Evolutionary conservation across 2,888 invertebrate genomes (phyloP).

Genomic region (Drosophila demipolita): DNA sequence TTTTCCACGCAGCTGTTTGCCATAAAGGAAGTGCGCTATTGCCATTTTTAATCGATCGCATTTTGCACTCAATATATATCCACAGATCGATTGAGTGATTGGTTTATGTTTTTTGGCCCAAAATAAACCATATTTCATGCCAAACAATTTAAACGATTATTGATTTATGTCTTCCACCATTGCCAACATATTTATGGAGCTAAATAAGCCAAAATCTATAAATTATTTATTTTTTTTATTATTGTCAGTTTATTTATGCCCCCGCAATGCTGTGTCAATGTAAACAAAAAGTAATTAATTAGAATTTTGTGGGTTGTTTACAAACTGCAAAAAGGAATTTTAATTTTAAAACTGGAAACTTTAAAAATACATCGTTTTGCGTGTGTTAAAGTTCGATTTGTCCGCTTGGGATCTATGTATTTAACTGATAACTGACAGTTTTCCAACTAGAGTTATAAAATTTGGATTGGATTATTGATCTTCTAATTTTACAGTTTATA

Average conservation of each 20-base stretch:
- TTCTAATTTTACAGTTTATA: not conserved
- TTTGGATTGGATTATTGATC: not conserved
- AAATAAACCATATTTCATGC: constrained; percentile 65
- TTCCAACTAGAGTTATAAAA: too few species aligned
- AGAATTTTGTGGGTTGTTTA: not conserved
- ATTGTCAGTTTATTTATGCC: constrained; percentile 6
- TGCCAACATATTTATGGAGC: constrained; percentile 40
- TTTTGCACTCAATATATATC: constrained; percentile 38
- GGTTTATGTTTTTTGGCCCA: constrained; percentile 55
- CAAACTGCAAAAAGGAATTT: not conserved
- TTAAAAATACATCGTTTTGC: not conserved
- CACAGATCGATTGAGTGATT: constrained; percentile 52
- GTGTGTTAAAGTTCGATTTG: not conserved
- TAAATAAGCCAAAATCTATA: constrained; percentile 1
- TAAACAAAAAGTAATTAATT: not conserved
- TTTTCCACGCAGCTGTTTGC: constrained; percentile 61
- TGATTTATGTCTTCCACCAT: constrained; percentile 46
- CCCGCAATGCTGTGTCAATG: constrained; percentile 22
- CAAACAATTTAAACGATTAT: constrained; percentile 48
- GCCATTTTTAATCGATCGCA: constrained; percentile 45
- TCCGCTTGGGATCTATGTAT: not conserved
- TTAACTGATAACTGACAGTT: not conserved
- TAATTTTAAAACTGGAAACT: not conserved
- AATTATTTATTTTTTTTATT: not conserved
- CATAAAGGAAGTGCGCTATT: constrained; percentile 72